Percentiles rank a stretch among this genome's conserved stretches.
Evolutionary conservation across 2,797 vertebrate genomes (phyloP).

Genomic region (Microctenopoma lineatum): DNA sequence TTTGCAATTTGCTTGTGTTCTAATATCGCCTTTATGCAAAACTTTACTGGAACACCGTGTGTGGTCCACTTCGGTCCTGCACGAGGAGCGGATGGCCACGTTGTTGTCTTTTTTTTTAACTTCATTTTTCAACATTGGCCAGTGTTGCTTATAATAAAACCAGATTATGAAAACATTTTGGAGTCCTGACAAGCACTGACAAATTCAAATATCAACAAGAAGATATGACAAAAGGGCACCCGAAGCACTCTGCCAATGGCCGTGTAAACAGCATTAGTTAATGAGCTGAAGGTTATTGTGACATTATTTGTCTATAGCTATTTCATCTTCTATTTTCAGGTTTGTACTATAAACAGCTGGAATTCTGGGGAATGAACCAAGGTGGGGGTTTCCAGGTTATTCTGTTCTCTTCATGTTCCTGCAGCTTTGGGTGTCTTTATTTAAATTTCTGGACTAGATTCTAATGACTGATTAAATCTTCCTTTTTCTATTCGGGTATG

Average conservation of each 20-base stretch:
- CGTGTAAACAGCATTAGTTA: constrained; percentile 68
- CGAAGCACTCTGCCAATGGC: constrained; percentile 66
- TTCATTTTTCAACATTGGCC: constrained; percentile 82
- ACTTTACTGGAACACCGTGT: constrained; percentile 75
- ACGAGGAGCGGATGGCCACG: constrained; percentile 62
- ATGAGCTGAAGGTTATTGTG: constrained; percentile 63
- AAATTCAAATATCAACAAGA: constrained; percentile 83
- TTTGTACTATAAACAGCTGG: constrained; percentile 64
- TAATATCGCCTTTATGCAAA: constrained; percentile 80
- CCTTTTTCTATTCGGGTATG: too few relatives aligned
- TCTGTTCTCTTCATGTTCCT: constrained; percentile 3
- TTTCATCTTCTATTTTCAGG: constrained; percentile 75
- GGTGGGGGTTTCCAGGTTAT: constrained; percentile 51
- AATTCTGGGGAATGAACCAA: constrained; percentile 47
- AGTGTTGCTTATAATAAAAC: constrained; percentile 85
- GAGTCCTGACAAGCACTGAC: constrained; percentile 75
- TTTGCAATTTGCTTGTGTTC: constrained; percentile 78
- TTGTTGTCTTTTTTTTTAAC: constrained; percentile 73
- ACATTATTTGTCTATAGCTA: constrained; percentile 66
- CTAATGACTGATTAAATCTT: neutral
- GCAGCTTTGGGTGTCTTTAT: neutral
- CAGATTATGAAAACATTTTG: constrained; percentile 85
- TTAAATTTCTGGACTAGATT: neutral
- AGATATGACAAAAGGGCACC: constrained; percentile 81
- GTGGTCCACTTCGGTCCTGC: constrained; percentile 77